These are phyloP conservation scores for Acleris sparsana DNA, from an alignment of 2,888 invertebrate genomes.

Conservation along the genomic window DNA sequence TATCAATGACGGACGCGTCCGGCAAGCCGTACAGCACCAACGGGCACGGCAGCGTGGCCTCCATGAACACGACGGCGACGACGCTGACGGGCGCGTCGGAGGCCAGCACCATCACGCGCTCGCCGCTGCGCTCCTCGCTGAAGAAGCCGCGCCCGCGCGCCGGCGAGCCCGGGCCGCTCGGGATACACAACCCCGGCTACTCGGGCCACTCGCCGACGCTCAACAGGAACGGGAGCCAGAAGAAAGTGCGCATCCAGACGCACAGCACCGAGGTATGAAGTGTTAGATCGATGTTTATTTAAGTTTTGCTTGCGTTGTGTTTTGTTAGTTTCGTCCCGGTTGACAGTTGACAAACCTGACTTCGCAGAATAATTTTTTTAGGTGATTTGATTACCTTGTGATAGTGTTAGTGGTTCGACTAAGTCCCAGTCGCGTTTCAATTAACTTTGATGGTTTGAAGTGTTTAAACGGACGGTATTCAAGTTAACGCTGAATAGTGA, in stretches of 20 bases:
- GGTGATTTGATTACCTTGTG: background rate
- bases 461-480: too few species aligned
- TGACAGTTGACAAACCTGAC: too few species aligned
- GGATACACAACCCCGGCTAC: conserved; percentile 93
- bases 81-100: conserved; percentile 84
- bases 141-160: conserved; percentile 89
- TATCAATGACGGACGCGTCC: conserved; percentile 94
- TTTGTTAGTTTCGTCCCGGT: background rate
- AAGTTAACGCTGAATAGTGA: too few species aligned
- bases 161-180: conserved; percentile 83
- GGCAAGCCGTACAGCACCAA: conserved; percentile 90
- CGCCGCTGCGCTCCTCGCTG: conserved; percentile 87
- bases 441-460: too few species aligned
- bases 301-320: background rate
- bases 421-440: too few species aligned
- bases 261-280: conserved; percentile 93
- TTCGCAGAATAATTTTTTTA: background rate
- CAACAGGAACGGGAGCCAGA: conserved; percentile 93
- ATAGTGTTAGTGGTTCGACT: background rate
- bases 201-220: conserved; percentile 93
- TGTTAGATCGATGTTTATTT: background rate
- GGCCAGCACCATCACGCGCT: conserved; percentile 73
- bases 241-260: conserved; percentile 95
- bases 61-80: conserved; percentile 89
- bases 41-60: conserved; percentile 87